These are phyloP conservation scores for Akabosia matsudoensis DNA, from an alignment of 1,140 invertebrate species.

Conservation along the genomic window DNA sequence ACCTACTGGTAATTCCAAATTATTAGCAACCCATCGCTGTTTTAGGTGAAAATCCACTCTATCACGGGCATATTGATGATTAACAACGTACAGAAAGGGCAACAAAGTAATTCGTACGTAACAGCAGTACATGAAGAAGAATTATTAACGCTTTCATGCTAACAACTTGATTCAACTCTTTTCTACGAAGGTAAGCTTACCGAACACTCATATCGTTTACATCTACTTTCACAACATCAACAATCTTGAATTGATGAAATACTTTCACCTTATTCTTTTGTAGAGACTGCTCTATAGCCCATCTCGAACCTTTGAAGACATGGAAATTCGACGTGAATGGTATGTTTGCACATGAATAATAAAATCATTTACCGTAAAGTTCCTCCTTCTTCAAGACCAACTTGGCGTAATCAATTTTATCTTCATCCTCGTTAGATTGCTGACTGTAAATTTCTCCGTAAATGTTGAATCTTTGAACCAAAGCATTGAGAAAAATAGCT, in stretches of 20 bases:
- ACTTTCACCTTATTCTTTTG: background rate
- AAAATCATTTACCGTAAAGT: background rate
- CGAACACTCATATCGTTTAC: conserved; percentile 4
- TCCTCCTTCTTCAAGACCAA: background rate
- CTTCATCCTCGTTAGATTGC: too few relatives aligned
- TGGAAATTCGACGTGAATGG: background rate
- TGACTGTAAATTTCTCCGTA: too few relatives aligned
- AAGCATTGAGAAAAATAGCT: too few relatives aligned
- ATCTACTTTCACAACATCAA: conserved; percentile 7
- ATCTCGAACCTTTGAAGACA: background rate
- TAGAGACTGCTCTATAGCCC: conserved; percentile 1
- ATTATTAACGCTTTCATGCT: too few relatives aligned
- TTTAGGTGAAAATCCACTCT: background rate
- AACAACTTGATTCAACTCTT: too few relatives aligned
- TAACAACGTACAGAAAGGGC: too few relatives aligned
- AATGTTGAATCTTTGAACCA: too few relatives aligned
- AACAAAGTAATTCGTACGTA: too few relatives aligned
- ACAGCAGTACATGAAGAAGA: too few relatives aligned
- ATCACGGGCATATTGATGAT: too few relatives aligned
- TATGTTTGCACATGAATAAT: background rate
- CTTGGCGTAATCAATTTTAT: background rate
- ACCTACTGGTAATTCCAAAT: background rate
- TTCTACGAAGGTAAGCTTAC: too few relatives aligned
- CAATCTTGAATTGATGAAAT: background rate
- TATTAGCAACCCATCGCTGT: conserved; percentile 1